A percentile compares a stretch with the other conserved stretches of the same genome.
phyloP scores from a whole-genome alignment of 2,797 vertebrate genomes.

The Hyperoplus lanceolatus region DNA sequence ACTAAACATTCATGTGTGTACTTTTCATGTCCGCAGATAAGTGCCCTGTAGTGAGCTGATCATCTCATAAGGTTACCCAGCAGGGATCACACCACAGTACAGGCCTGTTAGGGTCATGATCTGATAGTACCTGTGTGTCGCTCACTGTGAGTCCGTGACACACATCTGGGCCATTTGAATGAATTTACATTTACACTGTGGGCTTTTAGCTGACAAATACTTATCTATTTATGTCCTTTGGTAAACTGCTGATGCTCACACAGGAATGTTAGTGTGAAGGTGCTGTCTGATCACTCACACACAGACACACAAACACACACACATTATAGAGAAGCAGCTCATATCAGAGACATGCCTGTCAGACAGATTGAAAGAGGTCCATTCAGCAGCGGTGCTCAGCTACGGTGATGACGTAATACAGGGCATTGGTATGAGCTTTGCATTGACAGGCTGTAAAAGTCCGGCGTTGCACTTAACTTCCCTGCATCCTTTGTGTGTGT shows the following conservation, averaged over 20 bases:
- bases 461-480: slow-evolving; percentile 13
- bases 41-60: slow-evolving; percentile 39
- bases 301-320: slow-evolving; percentile 21
- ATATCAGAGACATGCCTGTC: slow-evolving; percentile 46
- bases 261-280: slow-evolving; percentile 55
- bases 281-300: slow-evolving; percentile 51
- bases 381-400: slow-evolving; percentile 41
- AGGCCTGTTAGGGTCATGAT: slow-evolving; percentile 40
- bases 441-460: slow-evolving; percentile 62
- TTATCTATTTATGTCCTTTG: slow-evolving; percentile 45
- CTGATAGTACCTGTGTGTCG: slow-evolving; percentile 41
- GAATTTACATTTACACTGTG: slow-evolving; percentile 71
- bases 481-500: slow-evolving; percentile 30
- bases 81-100: not conserved
- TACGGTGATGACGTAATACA: slow-evolving; percentile 57
- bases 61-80: slow-evolving; percentile 63
- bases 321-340: slow-evolving; percentile 34
- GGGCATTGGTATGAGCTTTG: slow-evolving; percentile 56
- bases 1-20: slow-evolving; percentile 26
- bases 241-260: slow-evolving; percentile 24
- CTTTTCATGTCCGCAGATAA: slow-evolving; percentile 65
- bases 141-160: slow-evolving; percentile 37
- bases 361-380: slow-evolving; percentile 53
- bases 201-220: slow-evolving; percentile 64
- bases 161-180: slow-evolving; percentile 58